These are phyloP conservation scores for Calliphora vicina DNA, from an alignment of 1,140 invertebrate genomes.

Conservation along the genomic window DNA sequence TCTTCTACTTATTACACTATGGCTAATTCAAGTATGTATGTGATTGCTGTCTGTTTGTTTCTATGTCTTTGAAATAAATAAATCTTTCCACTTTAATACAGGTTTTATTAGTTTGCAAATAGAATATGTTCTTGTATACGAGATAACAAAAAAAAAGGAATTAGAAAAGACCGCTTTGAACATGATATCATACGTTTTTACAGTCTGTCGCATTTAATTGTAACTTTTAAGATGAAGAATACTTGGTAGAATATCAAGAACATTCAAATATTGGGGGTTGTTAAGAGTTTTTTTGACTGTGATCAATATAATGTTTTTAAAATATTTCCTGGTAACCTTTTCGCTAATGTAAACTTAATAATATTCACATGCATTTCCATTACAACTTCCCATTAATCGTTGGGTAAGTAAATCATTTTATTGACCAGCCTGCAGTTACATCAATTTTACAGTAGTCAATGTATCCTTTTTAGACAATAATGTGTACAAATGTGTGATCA, in stretches of 20 bases:
- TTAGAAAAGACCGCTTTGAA: not conserved
- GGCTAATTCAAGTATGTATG: not conserved
- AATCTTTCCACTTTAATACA: not conserved
- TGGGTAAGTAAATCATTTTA: no score
- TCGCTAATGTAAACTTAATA: no score
- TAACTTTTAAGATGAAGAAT: not conserved
- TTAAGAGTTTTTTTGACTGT: no score
- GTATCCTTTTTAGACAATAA: no score
- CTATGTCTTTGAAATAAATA: not conserved
- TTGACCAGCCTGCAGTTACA: no score
- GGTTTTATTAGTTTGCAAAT: not conserved
- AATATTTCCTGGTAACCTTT: no score
- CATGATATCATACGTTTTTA: conserved; percentile 4
- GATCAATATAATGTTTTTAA: no score
- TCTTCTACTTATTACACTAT: no score
- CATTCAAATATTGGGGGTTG: not conserved
- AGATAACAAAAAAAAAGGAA: not conserved
- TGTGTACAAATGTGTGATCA: no score
- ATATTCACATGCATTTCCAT: no score
- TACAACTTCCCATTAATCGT: no score
- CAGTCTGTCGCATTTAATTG: conserved; percentile 1
- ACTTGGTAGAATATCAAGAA: not conserved
- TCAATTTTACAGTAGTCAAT: no score
- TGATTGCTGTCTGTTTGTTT: not conserved
- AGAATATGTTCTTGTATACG: not conserved